Evolutionary conservation across 64 coral and sea anemone species (phyloP).

Genomic region (Catalaphyllia jardinei): DNA sequence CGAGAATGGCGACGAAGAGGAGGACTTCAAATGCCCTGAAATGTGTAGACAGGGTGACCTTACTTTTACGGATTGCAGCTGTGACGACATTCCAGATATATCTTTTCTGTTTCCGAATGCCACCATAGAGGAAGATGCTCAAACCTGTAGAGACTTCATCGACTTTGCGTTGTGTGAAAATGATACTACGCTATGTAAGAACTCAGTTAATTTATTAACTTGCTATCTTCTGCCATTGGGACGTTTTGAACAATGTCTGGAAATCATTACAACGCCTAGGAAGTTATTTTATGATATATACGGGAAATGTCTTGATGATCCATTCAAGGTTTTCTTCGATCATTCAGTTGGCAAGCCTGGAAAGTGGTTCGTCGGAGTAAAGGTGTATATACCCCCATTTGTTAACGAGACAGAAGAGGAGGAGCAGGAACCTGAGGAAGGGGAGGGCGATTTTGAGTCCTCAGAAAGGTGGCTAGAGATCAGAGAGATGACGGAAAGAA

Average conservation of each 20-base stretch:
- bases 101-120: slow-evolving; percentile 4
- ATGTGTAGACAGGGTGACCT: background rate
- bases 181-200: slow-evolving; percentile 3
- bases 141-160: background rate
- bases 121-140: background rate
- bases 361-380: slow-evolving; percentile 6
- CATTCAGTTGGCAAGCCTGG: background rate
- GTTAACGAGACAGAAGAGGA: background rate
- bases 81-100: background rate
- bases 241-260: background rate
- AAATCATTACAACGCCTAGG: background rate
- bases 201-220: slow-evolving; percentile 13
- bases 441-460: background rate
- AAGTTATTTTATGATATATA: slow-evolving; percentile 9
- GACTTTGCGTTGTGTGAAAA: background rate
- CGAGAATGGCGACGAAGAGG: background rate
- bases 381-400: background rate
- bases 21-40: slow-evolving; percentile 4
- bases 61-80: background rate
- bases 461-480: no score
- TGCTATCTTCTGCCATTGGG: background rate
- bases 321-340: slow-evolving; percentile 20
- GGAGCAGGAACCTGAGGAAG: background rate
- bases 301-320: background rate
- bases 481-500: background rate